Evolutionary conservation across 2,113 vertebrate species (phyloP), one percentile per base, ranked within the genome.

Genomic region (Chloebia gouldiae): DNA sequence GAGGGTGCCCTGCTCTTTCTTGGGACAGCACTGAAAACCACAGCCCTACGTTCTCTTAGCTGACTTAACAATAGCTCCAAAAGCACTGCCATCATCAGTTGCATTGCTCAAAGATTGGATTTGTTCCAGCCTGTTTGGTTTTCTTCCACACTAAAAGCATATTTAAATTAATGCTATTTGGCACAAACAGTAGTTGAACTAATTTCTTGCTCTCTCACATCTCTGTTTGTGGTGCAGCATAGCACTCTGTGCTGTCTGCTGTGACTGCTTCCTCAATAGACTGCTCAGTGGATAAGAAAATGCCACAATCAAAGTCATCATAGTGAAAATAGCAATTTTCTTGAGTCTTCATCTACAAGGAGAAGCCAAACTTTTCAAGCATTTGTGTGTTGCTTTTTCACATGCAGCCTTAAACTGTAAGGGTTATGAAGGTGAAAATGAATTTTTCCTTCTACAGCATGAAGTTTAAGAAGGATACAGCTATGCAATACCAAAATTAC

Each of bases 121-220:
- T 30, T n/a, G 8, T 53, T 39, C 39, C 51, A 93, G 27, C 5
- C 13, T 92, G 42, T 17, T 1, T 1, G 1, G 39, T 35, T 51
- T 71, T 72, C 49, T 37, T 3, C 47, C 42, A 16, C 15, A 19
- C 11, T 78, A 64, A 39, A 80, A 86, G 15, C 4, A 0, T 86
- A 68, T 78, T 80, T 81, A 81, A 89, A 89, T 89, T 78, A 78
- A 60, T 71, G 28, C 35, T 92, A 60, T 81, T 95, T 83, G 79
- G 47, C 57, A 88, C 24, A 75, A 75, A 64, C 49, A 53, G 24
- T 60, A 71, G 44, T 40, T 94, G 73, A 90, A 85, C 11, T 79
- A 54, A 78, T 84, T 91, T 89, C 45, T 76, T 77, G 37, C n/a
- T 77, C 18, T 64, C 19, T 86, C 45, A 28, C 45, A 86, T 33